Percentiles rank a stretch among this genome's conserved stretches.
Conservation (phyloP, 92 coral and sea anemone genomes). For the Heteractis magnifica region DNA sequence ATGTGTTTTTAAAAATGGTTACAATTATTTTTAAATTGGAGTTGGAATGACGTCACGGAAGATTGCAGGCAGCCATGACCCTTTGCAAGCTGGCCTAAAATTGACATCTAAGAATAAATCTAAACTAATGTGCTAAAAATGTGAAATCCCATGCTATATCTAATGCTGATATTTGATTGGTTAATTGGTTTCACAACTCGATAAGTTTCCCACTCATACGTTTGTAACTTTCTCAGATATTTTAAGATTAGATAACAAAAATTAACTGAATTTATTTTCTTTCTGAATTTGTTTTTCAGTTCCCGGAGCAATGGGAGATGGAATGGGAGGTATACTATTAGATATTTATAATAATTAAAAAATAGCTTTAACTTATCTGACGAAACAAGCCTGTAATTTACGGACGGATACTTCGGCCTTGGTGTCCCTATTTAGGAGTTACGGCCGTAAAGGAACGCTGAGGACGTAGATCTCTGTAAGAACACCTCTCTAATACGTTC, state of each 20-base stretch:
- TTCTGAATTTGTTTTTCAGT: constrained; percentile 37
- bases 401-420: too few relatives aligned
- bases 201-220: too few relatives aligned
- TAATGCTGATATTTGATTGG: too few relatives aligned
- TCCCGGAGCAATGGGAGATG: constrained; percentile 83
- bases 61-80: neutral
- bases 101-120: neutral
- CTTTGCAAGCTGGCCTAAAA: neutral
- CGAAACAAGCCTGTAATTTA: too few relatives aligned
- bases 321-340: constrained; percentile 25
- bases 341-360: neutral
- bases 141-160: too few relatives aligned
- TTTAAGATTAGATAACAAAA: too few relatives aligned
- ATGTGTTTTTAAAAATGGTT: neutral
- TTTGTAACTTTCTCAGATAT: neutral
- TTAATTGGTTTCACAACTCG: too few relatives aligned
- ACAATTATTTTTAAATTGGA: constrained; percentile 2
- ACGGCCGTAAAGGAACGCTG: too few relatives aligned
- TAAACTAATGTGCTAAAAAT: too few relatives aligned
- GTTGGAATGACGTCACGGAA: constrained; percentile 31
- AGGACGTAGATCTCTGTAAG: too few relatives aligned
- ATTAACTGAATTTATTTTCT: neutral
- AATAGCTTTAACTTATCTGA: too few relatives aligned
- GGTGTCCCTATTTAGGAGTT: too few relatives aligned
- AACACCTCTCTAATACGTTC: neutral